Percentiles rank a stretch among this genome's conserved stretches.
phyloP scores from a whole-genome alignment of 2,888 invertebrate genomes.

The Hirtodrosophila histrioides region DNA sequence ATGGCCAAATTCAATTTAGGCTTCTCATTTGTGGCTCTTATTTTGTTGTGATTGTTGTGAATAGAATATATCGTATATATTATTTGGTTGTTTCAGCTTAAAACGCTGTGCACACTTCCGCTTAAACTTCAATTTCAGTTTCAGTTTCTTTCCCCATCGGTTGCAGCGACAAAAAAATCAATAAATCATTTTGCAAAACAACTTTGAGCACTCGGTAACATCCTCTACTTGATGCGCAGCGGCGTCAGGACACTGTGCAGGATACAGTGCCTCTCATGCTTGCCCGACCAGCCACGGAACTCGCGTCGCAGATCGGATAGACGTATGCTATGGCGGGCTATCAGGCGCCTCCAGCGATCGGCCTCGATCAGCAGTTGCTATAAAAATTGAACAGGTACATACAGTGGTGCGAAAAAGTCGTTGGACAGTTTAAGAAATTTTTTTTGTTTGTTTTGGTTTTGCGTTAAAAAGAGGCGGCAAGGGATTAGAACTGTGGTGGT shows the following conservation, averaged over 20 bases:
- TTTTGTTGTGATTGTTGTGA: constrained; percentile 30
- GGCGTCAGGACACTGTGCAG: constrained; percentile 82
- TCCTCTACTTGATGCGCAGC: constrained; percentile 76
- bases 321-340: constrained; percentile 80
- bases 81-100: constrained; percentile 68
- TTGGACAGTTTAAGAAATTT: constrained; percentile 36
- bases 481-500: constrained; percentile 32
- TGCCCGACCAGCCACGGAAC: constrained; percentile 84
- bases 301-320: constrained; percentile 76
- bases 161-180: constrained; percentile 40
- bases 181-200: constrained; percentile 45
- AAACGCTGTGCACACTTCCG: constrained; percentile 71
- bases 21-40: constrained; percentile 53
- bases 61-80: constrained; percentile 58
- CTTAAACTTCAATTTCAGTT: constrained; percentile 47
- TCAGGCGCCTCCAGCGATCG: constrained; percentile 83
- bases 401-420: constrained; percentile 70
- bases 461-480: constrained; percentile 67
- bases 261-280: constrained; percentile 83
- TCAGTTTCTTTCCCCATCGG: constrained; percentile 20
- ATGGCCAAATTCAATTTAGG: constrained; percentile 40
- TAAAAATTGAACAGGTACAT: constrained; percentile 60
- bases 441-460: constrained; percentile 58
- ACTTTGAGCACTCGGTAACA: constrained; percentile 65
- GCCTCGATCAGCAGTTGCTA: constrained; percentile 81